Percentiles rank a stretch among this genome's conserved stretches.
Evolutionary conservation across 2,113 vertebrate species (phyloP).

Genomic region (Takifugu flavidus): DNA sequence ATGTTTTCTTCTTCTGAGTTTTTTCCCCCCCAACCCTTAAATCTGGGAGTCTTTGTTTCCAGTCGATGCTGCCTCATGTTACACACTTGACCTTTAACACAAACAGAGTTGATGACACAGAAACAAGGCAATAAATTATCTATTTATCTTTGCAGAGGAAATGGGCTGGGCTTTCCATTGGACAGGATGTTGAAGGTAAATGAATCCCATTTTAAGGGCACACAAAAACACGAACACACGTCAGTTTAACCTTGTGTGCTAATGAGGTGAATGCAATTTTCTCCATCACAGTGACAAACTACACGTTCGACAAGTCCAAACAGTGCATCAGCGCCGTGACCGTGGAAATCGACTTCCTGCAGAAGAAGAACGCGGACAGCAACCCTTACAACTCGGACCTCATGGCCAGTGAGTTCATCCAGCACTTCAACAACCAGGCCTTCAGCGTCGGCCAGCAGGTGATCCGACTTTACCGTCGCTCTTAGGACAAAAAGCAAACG

Average conservation of each 20-base stretch:
- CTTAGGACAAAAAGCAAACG: background rate
- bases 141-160: conserved; percentile 80
- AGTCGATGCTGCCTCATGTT: too few relatives aligned
- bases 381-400: conserved; percentile 91
- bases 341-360: conserved; percentile 92
- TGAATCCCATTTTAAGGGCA: too few relatives aligned
- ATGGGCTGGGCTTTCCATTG: conserved; percentile 93
- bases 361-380: conserved; percentile 92
- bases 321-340: conserved; percentile 90
- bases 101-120: fast-evolving
- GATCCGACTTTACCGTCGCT: background rate
- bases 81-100: conserved; percentile 1
- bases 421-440: conserved; percentile 89
- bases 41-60: too few relatives aligned
- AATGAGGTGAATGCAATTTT: background rate
- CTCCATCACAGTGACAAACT: conserved; percentile 75
- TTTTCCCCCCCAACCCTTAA: too few relatives aligned
- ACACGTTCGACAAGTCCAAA: conserved; percentile 89
- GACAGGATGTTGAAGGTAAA: conserved; percentile 93
- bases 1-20: too few relatives aligned
- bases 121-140: background rate
- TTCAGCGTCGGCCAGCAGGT: conserved; percentile 93
- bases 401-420: conserved; percentile 91
- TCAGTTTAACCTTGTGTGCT: too few relatives aligned
- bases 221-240: too few relatives aligned